Evolutionary conservation across 92 coral and sea anemone genomes (phyloP).

Genomic region (Nematostella vectensis): DNA sequence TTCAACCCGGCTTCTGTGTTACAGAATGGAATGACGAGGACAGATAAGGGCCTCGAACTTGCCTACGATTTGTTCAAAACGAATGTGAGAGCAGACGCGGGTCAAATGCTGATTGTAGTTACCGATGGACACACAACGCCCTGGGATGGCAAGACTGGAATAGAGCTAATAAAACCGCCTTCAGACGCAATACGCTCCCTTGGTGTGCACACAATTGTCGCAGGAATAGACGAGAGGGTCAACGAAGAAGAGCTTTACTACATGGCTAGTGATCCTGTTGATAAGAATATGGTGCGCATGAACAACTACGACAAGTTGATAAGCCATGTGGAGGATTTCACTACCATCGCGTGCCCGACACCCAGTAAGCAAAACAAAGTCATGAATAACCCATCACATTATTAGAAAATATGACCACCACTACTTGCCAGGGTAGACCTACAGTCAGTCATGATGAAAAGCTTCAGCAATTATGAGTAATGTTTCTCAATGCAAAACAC

Average conservation of each 20-base stretch:
- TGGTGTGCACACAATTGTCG: slow-evolving; percentile 35
- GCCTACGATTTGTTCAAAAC: slow-evolving; percentile 39
- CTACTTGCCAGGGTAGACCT: too few species aligned
- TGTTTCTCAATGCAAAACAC: too few species aligned
- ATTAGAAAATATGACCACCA: too few species aligned
- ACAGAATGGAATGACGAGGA: slow-evolving; percentile 63
- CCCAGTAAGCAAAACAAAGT: slow-evolving; percentile 15
- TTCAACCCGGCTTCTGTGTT: too few species aligned
- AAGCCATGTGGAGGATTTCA: slow-evolving; percentile 21
- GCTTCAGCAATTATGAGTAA: too few species aligned
- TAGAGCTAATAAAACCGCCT: slow-evolving; percentile 23
- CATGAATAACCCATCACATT: too few species aligned
- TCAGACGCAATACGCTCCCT: neutral
- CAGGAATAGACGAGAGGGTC: slow-evolving; percentile 29
- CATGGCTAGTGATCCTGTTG: slow-evolving; percentile 46
- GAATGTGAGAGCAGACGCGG: slow-evolving; percentile 5
- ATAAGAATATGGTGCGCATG: slow-evolving; percentile 31
- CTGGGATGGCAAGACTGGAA: slow-evolving; percentile 26
- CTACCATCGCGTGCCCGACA: slow-evolving; percentile 27
- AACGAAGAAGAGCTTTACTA: slow-evolving; percentile 35
- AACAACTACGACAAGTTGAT: slow-evolving; percentile 32
- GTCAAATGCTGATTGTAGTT: slow-evolving; percentile 40
- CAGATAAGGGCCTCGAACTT: slow-evolving; percentile 43
- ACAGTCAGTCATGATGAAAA: too few species aligned
- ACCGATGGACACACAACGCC: slow-evolving; percentile 76